phyloP scores from a whole-genome alignment of 2,113 vertebrate species.

The Marcusenius ussheri region DNA sequence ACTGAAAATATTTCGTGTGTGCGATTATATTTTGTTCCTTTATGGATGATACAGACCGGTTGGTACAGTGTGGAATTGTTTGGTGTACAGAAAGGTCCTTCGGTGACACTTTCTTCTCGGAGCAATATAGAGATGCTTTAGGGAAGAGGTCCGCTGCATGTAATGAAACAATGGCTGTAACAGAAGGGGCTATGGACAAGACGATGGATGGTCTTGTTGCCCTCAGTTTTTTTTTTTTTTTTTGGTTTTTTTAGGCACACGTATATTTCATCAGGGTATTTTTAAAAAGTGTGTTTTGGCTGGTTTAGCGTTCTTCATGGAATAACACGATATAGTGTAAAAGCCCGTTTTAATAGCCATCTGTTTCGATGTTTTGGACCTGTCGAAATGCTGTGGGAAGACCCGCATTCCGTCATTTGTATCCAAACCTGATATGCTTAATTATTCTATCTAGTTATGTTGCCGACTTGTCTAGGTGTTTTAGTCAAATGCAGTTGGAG shows the following conservation, averaged over 20 bases:
- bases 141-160: neutral
- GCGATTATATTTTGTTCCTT: neutral
- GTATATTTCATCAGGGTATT: neutral
- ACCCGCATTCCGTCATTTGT: neutral
- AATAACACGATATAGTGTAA: neutral
- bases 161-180: neutral
- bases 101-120: neutral
- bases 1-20: neutral
- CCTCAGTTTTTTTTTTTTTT: neutral
- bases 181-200: neutral
- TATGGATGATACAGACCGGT: neutral
- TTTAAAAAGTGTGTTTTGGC: neutral
- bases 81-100: neutral
- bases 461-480: neutral
- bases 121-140: neutral
- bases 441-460: neutral
- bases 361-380: neutral
- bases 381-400: neutral
- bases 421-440: neutral
- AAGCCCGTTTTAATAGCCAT: neutral
- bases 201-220: neutral
- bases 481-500: neutral
- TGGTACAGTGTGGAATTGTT: neutral
- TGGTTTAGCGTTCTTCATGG: neutral
- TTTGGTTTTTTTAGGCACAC: neutral